A percentile compares a stretch with the other conserved stretches of the same genome.
Evolutionary conservation across 2,797 vertebrate species (phyloP).

Genomic region (Falco cherrug): DNA sequence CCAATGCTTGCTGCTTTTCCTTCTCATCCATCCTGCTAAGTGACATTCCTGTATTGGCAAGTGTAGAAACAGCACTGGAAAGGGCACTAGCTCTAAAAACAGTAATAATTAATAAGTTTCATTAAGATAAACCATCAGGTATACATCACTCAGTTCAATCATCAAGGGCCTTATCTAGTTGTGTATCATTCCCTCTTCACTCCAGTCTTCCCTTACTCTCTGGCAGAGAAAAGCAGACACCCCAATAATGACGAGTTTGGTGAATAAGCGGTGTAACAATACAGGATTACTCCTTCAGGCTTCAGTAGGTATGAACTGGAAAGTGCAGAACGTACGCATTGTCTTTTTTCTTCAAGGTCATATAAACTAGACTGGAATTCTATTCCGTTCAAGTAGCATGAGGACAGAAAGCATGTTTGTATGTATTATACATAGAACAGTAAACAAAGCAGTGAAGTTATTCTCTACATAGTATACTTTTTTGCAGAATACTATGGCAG

Average conservation of each 20-base stretch:
- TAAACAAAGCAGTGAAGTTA: neutral
- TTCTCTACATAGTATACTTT: no score
- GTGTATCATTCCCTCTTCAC: no score
- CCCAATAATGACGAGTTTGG: neutral
- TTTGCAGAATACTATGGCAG: neutral
- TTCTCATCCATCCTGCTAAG: conserved; percentile 93
- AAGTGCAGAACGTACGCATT: neutral
- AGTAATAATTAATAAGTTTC: neutral
- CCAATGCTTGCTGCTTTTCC: conserved; percentile 90
- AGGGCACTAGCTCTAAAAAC: conserved; percentile 86
- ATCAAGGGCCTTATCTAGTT: neutral
- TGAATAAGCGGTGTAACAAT: neutral
- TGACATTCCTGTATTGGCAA: conserved; percentile 91
- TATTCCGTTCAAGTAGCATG: neutral
- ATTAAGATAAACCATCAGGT: neutral
- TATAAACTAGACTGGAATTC: neutral
- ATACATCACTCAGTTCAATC: neutral
- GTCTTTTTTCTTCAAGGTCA: neutral
- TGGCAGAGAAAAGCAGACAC: neutral
- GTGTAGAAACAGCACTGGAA: conserved; percentile 89
- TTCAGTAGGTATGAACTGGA: neutral
- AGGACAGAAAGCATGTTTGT: neutral
- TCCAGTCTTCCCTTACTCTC: neutral
- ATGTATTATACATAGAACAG: neutral
- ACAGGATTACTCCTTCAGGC: neutral